Conservation (phyloP, 2,888 invertebrate genomes). For the Lacanobia oleracea region DNA sequence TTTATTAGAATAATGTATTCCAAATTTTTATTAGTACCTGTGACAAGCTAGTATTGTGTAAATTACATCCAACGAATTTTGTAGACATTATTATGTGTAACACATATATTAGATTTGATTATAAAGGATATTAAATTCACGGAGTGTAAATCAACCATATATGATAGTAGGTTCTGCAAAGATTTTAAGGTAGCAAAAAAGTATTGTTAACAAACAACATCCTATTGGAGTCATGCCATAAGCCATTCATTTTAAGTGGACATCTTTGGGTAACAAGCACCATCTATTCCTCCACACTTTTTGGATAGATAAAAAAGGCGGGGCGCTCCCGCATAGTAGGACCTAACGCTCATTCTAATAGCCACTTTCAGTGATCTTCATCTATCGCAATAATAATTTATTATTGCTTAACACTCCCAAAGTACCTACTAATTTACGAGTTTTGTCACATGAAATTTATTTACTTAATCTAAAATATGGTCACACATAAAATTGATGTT, state of each 20-base stretch:
- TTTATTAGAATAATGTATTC: slow-evolving; percentile 14
- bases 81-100: slow-evolving; percentile 12
- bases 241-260: not conserved
- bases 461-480: not conserved
- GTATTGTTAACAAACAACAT: not conserved
- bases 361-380: not conserved
- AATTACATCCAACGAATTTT: not conserved
- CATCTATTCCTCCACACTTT: not conserved
- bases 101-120: slow-evolving; percentile 11
- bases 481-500: slow-evolving; percentile 22
- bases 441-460: not conserved
- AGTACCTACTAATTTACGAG: slow-evolving; percentile 10
- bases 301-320: not conserved
- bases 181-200: slow-evolving; percentile 6
- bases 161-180: slow-evolving; percentile 14
- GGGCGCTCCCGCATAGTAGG: too few relatives aligned
- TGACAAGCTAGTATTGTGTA: slow-evolving; percentile 2
- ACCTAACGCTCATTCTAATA: too few relatives aligned
- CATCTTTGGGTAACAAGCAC: not conserved
- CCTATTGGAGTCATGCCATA: not conserved
- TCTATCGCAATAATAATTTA: not conserved
- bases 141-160: not conserved
- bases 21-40: slow-evolving; percentile 8
- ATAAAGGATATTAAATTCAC: not conserved
- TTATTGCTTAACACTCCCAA: slow-evolving; percentile 15